Conservation (phyloP, 2,888 invertebrate genomes). For the Corbicula japonica region DNA sequence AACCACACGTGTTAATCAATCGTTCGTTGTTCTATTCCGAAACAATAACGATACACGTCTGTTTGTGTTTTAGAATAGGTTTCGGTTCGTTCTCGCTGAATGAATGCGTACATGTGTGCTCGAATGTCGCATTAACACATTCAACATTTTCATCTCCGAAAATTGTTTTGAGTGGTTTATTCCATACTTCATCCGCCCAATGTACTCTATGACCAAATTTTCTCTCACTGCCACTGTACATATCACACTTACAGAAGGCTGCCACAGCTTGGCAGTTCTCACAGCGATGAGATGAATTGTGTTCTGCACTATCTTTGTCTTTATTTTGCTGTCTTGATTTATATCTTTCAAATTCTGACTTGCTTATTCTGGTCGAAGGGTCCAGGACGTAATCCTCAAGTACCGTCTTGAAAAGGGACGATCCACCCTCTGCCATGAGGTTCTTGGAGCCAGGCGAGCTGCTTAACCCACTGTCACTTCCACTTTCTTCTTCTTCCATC, state of each 20-base stretch:
- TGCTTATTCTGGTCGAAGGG: constrained; percentile 47
- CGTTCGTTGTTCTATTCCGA: too few relatives aligned
- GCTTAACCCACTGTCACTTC: constrained; percentile 41
- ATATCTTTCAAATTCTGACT: constrained; percentile 56
- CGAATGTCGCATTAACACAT: background rate
- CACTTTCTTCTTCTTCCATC: constrained; percentile 48
- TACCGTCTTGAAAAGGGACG: constrained; percentile 55
- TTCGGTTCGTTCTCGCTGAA: constrained; percentile 33
- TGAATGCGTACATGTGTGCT: background rate
- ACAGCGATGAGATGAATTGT: constrained; percentile 46
- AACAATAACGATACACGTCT: constrained; percentile 63
- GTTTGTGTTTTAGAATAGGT: constrained; percentile 64
- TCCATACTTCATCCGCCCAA: constrained; percentile 67
- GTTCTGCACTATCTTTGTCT: constrained; percentile 35
- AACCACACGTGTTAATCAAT: too few relatives aligned
- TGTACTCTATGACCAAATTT: constrained; percentile 59
- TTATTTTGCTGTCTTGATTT: constrained; percentile 41
- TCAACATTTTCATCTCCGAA: constrained; percentile 4
- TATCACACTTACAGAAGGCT: constrained; percentile 56
- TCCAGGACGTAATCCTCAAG: constrained; percentile 55
- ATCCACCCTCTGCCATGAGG: constrained; percentile 31
- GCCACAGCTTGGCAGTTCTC: constrained; percentile 51
- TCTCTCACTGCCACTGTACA: constrained; percentile 40
- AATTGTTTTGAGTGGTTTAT: constrained; percentile 53
- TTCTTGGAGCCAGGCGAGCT: constrained; percentile 19